Percentiles rank a stretch among this genome's conserved stretches.
phyloP scores from a whole-genome alignment of 2,888 invertebrate genomes.

The Epistrophe grossulariae region DNA sequence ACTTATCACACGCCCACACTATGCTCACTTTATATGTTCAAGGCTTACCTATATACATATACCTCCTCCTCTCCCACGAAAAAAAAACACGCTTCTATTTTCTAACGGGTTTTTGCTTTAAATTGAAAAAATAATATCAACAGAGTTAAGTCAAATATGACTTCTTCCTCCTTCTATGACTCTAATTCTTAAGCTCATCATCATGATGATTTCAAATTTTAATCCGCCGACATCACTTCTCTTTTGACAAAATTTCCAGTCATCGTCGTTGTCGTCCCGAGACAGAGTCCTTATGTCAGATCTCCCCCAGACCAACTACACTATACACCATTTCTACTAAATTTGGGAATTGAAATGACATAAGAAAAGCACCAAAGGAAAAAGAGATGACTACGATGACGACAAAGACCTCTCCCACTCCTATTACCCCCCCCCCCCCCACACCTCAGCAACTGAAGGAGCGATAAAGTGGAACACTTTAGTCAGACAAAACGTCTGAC shows the following conservation, averaged over 20 bases:
- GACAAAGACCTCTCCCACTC: slow-evolving; percentile 1
- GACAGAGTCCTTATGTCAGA: slow-evolving; percentile 20
- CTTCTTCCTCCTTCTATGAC: background rate
- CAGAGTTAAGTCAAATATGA: slow-evolving; percentile 57
- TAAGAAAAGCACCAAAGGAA: slow-evolving; percentile 2
- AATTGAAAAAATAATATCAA: slow-evolving; percentile 20
- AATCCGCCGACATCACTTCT: slow-evolving; percentile 47
- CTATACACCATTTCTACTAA: slow-evolving; percentile 33
- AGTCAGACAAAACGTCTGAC: slow-evolving; percentile 73
- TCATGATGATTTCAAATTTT: slow-evolving; percentile 67
- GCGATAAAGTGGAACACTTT: slow-evolving; percentile 65
- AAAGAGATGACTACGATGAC: background rate
- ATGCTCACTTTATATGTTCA: background rate
- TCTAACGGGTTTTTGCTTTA: background rate
- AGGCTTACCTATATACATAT: background rate
- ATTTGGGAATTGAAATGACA: slow-evolving; percentile 43
- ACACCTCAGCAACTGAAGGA: background rate
- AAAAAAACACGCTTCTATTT: slow-evolving; percentile 7
- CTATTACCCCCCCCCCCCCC: background rate
- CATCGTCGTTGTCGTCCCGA: background rate
- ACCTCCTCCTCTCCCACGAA: background rate
- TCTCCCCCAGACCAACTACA: slow-evolving; percentile 7
- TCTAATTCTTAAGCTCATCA: slow-evolving; percentile 61
- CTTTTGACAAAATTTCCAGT: slow-evolving; percentile 7
- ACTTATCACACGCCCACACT: slow-evolving; percentile 23